Percentiles rank a stretch among this genome's conserved stretches.
Conservation (phyloP, 2,888 invertebrate species). For the Melinaea marsaeus region DNA sequence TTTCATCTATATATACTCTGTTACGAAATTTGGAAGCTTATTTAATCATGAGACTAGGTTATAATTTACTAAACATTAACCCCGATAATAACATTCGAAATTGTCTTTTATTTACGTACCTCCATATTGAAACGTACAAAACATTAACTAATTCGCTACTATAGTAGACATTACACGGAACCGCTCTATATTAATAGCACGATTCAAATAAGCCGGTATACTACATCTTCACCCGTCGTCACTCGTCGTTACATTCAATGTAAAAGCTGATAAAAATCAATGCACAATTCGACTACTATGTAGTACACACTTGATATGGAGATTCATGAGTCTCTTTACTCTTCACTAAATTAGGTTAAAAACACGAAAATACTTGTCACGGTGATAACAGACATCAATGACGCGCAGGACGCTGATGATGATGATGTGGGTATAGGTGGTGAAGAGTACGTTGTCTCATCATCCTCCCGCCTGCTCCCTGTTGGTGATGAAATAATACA, state of each 20-base stretch:
- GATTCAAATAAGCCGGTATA: constrained; percentile 8
- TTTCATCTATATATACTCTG: constrained; percentile 27
- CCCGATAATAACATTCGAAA: constrained; percentile 17
- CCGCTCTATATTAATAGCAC: constrained; percentile 15
- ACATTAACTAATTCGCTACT: constrained; percentile 7
- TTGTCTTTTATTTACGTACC: constrained; percentile 21
- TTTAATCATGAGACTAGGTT: constrained; percentile 49
- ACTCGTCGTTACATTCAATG: neutral
- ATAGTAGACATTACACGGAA: constrained; percentile 7
- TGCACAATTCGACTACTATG: constrained; percentile 25
- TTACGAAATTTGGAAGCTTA: constrained; percentile 36
- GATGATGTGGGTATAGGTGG: constrained; percentile 41
- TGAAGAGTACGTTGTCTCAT: constrained; percentile 49
- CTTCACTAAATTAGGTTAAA: constrained; percentile 33
- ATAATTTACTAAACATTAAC: constrained; percentile 17
- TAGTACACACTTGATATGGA: constrained; percentile 48
- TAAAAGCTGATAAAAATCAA: neutral
- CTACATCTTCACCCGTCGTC: too few relatives aligned
- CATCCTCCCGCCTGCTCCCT: constrained; percentile 38
- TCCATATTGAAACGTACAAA: constrained; percentile 14
- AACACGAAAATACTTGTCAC: neutral
- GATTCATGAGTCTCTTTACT: constrained; percentile 41
- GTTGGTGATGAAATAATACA: constrained; percentile 18
- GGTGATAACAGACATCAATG: constrained; percentile 36
- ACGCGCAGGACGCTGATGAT: constrained; percentile 37